These are phyloP conservation scores for Clunio marinus DNA, from an alignment of 2,888 invertebrate genomes.

Conservation along the genomic window DNA sequence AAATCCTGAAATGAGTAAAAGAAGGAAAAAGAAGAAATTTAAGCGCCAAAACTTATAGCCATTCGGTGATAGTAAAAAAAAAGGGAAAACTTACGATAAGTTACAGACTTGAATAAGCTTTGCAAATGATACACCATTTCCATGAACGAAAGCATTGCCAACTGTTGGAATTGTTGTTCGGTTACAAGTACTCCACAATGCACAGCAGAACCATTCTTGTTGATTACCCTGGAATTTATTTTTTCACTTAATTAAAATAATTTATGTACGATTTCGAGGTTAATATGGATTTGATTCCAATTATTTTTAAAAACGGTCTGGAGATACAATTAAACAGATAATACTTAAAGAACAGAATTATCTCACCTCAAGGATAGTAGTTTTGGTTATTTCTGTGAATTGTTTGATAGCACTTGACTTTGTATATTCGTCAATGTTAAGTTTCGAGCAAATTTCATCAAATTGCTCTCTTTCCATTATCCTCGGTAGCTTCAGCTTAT, in stretches of 20 bases:
- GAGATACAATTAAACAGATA: no score
- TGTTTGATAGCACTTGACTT: not conserved
- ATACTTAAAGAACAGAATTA: no score
- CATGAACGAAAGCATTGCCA: constrained; percentile 71
- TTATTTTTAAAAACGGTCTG: no score
- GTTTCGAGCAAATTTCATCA: constrained; percentile 23
- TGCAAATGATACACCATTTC: constrained; percentile 88
- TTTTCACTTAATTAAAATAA: no score
- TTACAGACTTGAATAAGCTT: constrained; percentile 83
- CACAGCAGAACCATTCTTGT: constrained; percentile 91
- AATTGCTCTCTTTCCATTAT: constrained; percentile 18
- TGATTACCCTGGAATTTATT: constrained; percentile 84
- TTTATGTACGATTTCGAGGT: no score
- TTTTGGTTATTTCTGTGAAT: not conserved
- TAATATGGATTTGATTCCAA: no score
- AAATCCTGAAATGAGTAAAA: constrained; percentile 61
- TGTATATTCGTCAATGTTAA: not conserved
- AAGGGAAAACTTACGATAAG: constrained; percentile 61
- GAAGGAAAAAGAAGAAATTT: constrained; percentile 27
- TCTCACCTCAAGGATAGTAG: not conserved
- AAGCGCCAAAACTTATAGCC: not conserved
- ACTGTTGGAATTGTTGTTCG: constrained; percentile 77
- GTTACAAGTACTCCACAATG: constrained; percentile 84
- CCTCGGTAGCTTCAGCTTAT: not conserved
- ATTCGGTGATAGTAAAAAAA: not conserved